Percentiles rank a stretch among this genome's conserved stretches.
phyloP scores from a whole-genome alignment of 2,797 vertebrate species.

The Acridotheres tristis region DNA sequence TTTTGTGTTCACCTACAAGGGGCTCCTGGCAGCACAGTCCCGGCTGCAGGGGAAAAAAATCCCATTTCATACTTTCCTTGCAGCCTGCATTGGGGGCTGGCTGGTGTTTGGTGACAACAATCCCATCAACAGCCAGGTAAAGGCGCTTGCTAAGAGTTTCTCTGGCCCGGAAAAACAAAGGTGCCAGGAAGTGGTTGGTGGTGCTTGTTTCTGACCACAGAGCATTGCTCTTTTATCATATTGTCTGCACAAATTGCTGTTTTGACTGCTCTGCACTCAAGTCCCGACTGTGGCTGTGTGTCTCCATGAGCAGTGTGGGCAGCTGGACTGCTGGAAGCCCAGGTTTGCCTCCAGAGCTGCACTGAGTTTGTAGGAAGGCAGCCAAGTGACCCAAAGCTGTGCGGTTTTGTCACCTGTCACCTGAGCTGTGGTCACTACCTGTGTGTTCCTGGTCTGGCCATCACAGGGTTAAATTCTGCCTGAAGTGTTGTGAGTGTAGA shows the following conservation, averaged over 20 bases:
- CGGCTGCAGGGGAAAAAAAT: constrained; percentile 83
- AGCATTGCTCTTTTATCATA: accelerated
- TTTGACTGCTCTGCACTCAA: neutral
- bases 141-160: neutral
- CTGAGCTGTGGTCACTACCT: neutral
- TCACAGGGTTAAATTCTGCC: neutral
- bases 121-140: constrained; percentile 95
- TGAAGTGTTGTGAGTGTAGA: neutral
- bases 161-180: neutral
- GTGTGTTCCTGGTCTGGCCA: neutral
- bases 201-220: neutral
- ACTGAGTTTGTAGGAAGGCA: neutral
- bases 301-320: accelerated
- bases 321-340: neutral
- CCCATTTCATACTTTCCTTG: constrained; percentile 90
- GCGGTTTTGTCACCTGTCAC: neutral
- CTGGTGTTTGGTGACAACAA: constrained; percentile 93
- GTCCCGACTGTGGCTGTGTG: neutral
- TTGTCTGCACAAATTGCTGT: neutral
- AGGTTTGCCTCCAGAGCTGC: neutral
- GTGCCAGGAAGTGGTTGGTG: neutral
- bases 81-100: constrained; percentile 90
- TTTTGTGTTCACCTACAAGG: constrained; percentile 95
- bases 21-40: constrained; percentile 84
- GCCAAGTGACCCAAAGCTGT: neutral